These are phyloP conservation scores for Lycocerus yunnanus DNA, from an alignment of 2,888 invertebrate genomes.

Conservation along the genomic window DNA sequence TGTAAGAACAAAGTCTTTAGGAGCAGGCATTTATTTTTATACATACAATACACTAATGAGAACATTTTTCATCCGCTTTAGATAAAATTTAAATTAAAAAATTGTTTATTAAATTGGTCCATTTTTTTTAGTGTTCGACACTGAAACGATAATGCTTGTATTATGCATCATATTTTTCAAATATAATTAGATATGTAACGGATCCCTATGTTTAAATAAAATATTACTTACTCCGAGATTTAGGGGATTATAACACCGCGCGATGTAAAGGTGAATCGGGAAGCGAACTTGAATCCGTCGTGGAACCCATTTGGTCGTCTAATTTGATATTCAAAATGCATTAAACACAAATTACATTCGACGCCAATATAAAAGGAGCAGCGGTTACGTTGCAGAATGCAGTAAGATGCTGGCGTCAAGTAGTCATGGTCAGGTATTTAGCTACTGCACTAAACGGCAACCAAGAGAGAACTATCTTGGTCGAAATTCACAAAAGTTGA, in stretches of 20 bases:
- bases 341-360: slow-evolving; percentile 40
- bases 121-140: not conserved
- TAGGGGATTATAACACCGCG: too few species aligned
- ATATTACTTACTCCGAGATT: too few species aligned
- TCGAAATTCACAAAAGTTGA: not conserved
- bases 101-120: slow-evolving; percentile 12
- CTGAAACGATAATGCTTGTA: not conserved
- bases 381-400: slow-evolving; percentile 23
- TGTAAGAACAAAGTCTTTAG: slow-evolving; percentile 21
- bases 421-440: slow-evolving; percentile 27
- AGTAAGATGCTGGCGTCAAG: slow-evolving; percentile 12
- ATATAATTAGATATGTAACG: not conserved
- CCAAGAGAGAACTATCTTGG: slow-evolving; percentile 4
- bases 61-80: slow-evolving; percentile 26
- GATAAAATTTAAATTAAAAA: slow-evolving; percentile 19
- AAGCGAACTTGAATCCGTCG: not conserved
- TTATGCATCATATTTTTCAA: not conserved
- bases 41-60: slow-evolving; percentile 16
- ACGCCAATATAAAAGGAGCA: slow-evolving; percentile 15
- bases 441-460: slow-evolving; percentile 39
- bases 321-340: slow-evolving; percentile 40
- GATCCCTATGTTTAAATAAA: not conserved
- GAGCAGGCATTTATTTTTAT: slow-evolving; percentile 14
- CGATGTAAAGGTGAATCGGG: too few species aligned
- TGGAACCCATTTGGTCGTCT: slow-evolving; percentile 8